Base-by-base conservation (phyloP, 2,888 invertebrate genomes). In the Limulus polyphemus region DNA sequence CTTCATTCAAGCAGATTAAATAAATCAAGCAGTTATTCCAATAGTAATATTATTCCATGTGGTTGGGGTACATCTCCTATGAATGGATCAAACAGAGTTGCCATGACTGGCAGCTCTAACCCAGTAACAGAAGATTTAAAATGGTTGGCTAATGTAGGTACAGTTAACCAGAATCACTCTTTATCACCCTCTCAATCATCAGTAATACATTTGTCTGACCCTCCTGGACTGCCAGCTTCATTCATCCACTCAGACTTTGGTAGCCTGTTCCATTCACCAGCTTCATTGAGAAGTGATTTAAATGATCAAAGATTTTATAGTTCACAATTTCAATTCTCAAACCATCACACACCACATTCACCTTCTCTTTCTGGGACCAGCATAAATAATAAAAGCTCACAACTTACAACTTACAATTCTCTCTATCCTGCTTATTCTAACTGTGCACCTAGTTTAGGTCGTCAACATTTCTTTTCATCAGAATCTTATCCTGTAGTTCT, bases 131-230 rank as follows among this genome's bases (percentile, higher is more conserved):
- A 67, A 17, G 61, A 67, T 17, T 57, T 67, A 13, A 60, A 60
- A 55, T 65, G 67, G 67, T 59, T 63, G n/a, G 59, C 67, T n/a
- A 63, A 67, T 50, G 62, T 67, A 17, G 63, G 63, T 49, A 47
- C 63, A 14, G 14, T 58, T 7, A 60, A 55, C 11, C 50, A 50
- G 32, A 12, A n/a, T 11, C n/a, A 56, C 14, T 61, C 58, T 56
- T 58, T 57, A 7, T 51, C 56, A 16, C 58, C 54, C 17, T 58
- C 58, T 55, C 54, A 52, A 13, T 32, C 12, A 17, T 48, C 49
- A 11, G 32, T 0, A 32, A 2, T 32, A 32, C 32, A 32, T 32
- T 32, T 32, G 32, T 32, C 32, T 32, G 3, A 32, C 1, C 14
- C 47, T 32, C 10, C 56, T 17, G 14, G 12, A 47, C 47, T 58